phyloP scores from a whole-genome alignment of 2,113 vertebrate species.

The Sebastes schlegelii region DNA sequence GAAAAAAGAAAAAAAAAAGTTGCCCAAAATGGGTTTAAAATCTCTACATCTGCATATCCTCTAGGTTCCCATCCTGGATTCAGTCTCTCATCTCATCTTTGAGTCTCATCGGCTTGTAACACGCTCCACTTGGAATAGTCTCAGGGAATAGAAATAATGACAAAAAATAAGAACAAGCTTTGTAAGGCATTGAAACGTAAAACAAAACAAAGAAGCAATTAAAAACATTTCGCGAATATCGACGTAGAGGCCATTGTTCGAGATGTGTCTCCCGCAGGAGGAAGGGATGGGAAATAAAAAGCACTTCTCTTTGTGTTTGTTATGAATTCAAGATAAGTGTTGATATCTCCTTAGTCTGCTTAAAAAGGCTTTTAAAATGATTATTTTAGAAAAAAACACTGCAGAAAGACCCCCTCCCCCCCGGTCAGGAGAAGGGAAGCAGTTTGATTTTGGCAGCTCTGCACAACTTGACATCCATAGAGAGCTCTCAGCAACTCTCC shows the following conservation, averaged over 20 bases:
- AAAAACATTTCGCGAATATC: conserved; percentile 79
- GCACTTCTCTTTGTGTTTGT: conserved; percentile 85
- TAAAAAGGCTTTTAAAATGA: conserved; percentile 89
- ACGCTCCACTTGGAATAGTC: conserved; percentile 74
- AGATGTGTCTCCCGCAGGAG: conserved; percentile 77
- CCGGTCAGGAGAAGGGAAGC: conserved; percentile 73
- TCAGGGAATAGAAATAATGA: conserved; percentile 79
- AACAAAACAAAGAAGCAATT: conserved; percentile 81
- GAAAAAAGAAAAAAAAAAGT: conserved; percentile 63
- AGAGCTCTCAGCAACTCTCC: conserved; percentile 79
- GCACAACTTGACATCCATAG: conserved; percentile 85
- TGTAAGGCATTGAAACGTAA: conserved; percentile 86
- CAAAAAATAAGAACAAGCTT: conserved; percentile 74
- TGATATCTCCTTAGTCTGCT: conserved; percentile 81
- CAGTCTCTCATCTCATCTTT: conserved; percentile 74
- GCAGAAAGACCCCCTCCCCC: conserved; percentile 79
- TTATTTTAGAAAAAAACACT: conserved; percentile 86
- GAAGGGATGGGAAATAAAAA: conserved; percentile 85
- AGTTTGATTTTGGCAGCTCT: conserved; percentile 88
- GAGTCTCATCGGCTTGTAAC: conserved; percentile 67
- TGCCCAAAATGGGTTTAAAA: conserved; percentile 70
- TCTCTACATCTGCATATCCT: conserved; percentile 75
- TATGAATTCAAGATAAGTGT: conserved; percentile 84
- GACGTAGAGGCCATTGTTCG: conserved; percentile 83
- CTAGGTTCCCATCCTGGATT: conserved; percentile 66